Conservation (phyloP, 2,888 invertebrate species). For the Boloria euphrosyne region DNA sequence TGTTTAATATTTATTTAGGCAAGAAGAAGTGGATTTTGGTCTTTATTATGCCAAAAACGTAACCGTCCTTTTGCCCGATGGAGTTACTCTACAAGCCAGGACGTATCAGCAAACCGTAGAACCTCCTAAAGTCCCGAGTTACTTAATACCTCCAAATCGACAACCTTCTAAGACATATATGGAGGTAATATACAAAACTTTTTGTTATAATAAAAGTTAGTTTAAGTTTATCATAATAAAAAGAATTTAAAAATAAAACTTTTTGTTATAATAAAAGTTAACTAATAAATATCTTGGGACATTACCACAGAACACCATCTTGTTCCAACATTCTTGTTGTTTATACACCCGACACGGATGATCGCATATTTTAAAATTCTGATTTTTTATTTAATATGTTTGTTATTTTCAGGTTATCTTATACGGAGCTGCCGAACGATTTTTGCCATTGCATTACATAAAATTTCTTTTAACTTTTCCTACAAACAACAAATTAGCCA, state of each 20-base stretch:
- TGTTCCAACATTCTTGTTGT: no score
- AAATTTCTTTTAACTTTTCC: background rate
- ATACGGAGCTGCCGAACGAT: slow-evolving; percentile 20
- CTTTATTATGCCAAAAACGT: no score
- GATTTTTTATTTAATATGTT: no score
- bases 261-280: no score
- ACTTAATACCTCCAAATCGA: slow-evolving; percentile 75
- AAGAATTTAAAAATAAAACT: no score
- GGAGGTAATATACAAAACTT: slow-evolving; percentile 14
- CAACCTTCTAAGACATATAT: slow-evolving; percentile 87
- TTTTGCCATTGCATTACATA: slow-evolving; percentile 5
- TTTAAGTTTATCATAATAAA: no score
- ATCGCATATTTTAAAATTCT: no score
- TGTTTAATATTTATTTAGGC: background rate
- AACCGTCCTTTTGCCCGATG: no score
- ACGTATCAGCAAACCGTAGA: slow-evolving; percentile 84
- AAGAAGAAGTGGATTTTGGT: background rate
- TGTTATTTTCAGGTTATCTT: slow-evolving; percentile 25
- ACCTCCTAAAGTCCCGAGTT: slow-evolving; percentile 63
- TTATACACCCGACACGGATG: no score
- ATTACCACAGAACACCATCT: no score
- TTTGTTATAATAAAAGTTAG: no score
- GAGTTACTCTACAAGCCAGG: slow-evolving; percentile 59
- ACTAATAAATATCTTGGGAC: no score
- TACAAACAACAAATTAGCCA: slow-evolving; percentile 1